These are phyloP conservation scores for Hyles vespertilio DNA, from an alignment of 1,140 invertebrate species.

Conservation along the genomic window DNA sequence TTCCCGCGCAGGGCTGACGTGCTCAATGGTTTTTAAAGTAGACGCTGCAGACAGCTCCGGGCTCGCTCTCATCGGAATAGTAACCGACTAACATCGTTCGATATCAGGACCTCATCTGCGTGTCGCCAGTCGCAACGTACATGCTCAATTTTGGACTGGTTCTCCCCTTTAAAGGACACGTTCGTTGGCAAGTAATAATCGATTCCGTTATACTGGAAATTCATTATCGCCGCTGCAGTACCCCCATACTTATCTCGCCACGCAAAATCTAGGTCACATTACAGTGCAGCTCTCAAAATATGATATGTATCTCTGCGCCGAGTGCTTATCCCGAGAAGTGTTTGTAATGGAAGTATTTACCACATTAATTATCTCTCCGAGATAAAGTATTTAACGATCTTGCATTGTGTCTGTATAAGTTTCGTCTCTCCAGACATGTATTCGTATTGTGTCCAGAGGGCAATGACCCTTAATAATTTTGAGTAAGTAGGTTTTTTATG, in stretches of 20 bases:
- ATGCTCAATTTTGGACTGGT: not conserved
- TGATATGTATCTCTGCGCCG: conserved; percentile 22
- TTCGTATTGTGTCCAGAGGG: conserved; percentile 9
- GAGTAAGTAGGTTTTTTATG: conserved; percentile 5
- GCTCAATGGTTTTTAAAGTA: conserved; percentile 55
- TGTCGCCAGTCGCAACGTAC: no score
- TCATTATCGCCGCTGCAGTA: conserved; percentile 8
- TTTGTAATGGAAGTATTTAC: conserved; percentile 2
- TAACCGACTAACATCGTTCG: conserved; percentile 46
- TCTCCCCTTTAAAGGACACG: not conserved
- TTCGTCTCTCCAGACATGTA: no score
- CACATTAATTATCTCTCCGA: no score
- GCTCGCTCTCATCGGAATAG: conserved; percentile 36
- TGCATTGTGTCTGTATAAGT: no score
- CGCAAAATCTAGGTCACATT: conserved; percentile 29
- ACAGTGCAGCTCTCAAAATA: conserved; percentile 18
- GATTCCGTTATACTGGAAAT: conserved; percentile 1
- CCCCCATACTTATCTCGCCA: conserved; percentile 21
- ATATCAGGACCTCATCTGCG: conserved; percentile 8
- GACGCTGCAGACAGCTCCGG: conserved; percentile 33
- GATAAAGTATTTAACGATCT: no score
- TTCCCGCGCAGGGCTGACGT: conserved; percentile 28
- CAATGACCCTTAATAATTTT: conserved; percentile 24
- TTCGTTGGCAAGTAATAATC: conserved; percentile 5
- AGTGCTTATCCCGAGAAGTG: no score